Conservation (phyloP, 2,888 invertebrate genomes). For the Nemurella pictetii region DNA sequence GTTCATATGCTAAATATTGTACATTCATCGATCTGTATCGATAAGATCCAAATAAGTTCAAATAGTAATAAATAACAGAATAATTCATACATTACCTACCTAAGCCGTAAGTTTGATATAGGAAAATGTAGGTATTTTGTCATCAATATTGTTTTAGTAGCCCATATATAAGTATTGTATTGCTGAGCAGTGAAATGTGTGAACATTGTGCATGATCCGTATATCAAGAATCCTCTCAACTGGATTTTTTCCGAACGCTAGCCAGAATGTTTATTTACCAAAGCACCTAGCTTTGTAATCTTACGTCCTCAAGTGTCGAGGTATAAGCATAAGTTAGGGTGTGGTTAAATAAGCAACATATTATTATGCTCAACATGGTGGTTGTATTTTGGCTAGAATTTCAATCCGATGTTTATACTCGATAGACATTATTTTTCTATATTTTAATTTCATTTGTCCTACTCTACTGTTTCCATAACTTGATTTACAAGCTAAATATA, state of each 20-base stretch:
- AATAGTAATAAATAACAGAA: not conserved
- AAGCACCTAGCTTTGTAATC: not conserved
- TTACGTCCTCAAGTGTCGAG: not conserved
- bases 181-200: not conserved
- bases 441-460: not conserved
- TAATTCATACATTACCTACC: too few relatives aligned
- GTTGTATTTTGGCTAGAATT: not conserved
- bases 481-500: not conserved
- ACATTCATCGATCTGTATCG: slow-evolving; percentile 26
- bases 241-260: not conserved
- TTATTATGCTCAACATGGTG: not conserved
- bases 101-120: not conserved
- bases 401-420: not conserved
- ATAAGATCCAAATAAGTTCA: not conserved
- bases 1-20: slow-evolving; percentile 38
- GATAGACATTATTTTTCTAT: not conserved
- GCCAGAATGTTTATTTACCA: not conserved
- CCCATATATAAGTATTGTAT: not conserved
- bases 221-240: not conserved
- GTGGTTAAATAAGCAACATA: not conserved
- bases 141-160: not conserved
- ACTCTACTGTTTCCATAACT: not conserved
- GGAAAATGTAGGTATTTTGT: not conserved
- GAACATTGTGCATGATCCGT: not conserved
- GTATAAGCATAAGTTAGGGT: not conserved